Percentiles rank a stretch among this genome's conserved stretches.
phyloP scores from a whole-genome alignment of 2,113 vertebrate genomes.

The Gobio gobio region DNA sequence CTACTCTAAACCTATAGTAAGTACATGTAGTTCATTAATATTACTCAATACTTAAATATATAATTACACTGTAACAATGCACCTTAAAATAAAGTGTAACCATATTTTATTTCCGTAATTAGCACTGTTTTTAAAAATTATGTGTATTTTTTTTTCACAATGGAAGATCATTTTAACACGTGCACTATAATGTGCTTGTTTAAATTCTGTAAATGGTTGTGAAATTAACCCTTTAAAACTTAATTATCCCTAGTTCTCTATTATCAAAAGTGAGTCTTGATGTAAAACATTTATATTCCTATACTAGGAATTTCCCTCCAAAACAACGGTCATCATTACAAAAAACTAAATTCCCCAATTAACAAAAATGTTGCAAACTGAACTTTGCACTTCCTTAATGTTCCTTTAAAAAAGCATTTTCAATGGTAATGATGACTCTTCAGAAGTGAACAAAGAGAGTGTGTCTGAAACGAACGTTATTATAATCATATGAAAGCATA shows the following conservation, averaged over 20 bases:
- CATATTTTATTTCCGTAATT: too few species aligned
- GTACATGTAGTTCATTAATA: too few species aligned
- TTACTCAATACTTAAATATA: too few species aligned
- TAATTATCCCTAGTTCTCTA: background rate
- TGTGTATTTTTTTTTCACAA: too few species aligned
- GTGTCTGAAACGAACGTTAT: background rate
- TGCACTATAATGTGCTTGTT: background rate
- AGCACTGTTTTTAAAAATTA: too few species aligned
- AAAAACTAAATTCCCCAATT: too few species aligned
- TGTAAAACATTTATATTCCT: background rate
- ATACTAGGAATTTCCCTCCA: background rate
- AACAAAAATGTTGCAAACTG: too few species aligned
- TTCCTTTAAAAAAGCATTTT: background rate
- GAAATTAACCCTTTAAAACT: background rate
- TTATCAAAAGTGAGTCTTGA: background rate
- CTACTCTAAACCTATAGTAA: too few species aligned
- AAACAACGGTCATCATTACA: background rate
- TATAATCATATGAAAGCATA: background rate
- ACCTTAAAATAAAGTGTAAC: too few species aligned
- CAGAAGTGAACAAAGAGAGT: background rate
- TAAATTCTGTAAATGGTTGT: background rate
- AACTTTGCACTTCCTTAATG: background rate
- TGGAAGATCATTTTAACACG: background rate
- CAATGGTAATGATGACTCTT: background rate
- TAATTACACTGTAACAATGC: too few species aligned